phyloP scores from a whole-genome alignment of 2,113 vertebrate genomes.

The Genyomyrus donnyi region DNA sequence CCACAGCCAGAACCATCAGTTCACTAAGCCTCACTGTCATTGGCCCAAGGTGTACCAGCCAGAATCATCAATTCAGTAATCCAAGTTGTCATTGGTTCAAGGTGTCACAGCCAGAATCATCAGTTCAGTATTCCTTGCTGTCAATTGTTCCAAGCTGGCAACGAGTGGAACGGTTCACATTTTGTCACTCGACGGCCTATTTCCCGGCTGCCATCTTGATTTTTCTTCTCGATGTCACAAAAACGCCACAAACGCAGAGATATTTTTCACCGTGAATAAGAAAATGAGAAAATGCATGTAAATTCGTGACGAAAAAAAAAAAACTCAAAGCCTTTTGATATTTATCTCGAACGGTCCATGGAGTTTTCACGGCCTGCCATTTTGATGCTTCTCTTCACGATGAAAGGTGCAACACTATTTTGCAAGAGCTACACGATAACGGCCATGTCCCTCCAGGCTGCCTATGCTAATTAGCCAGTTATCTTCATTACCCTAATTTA shows the following conservation, averaged over 20 bases:
- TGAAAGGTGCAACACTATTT: neutral
- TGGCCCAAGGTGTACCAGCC: neutral
- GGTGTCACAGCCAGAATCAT: neutral
- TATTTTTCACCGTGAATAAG: constrained; percentile 10
- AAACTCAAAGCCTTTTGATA: neutral
- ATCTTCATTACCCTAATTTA: constrained; percentile 8
- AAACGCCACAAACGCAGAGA: neutral
- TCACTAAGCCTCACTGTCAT: neutral
- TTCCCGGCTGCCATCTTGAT: constrained; percentile 2
- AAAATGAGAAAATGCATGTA: neutral
- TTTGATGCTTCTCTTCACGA: neutral
- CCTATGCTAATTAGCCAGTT: neutral
- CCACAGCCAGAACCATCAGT: constrained; percentile 1
- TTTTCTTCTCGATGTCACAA: neutral
- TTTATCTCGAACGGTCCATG: neutral
- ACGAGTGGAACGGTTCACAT: neutral
- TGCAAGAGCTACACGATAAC: neutral
- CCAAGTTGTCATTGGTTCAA: neutral
- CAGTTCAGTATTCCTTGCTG: neutral
- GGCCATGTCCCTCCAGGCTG: neutral
- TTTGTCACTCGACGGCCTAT: neutral
- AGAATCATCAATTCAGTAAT: neutral
- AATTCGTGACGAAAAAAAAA: neutral
- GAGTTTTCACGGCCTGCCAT: neutral
- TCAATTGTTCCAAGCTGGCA: neutral